Percentiles rank a stretch among this genome's conserved stretches.
phyloP scores from a whole-genome alignment of 2,113 vertebrate species.

The Lepus americanus region DNA sequence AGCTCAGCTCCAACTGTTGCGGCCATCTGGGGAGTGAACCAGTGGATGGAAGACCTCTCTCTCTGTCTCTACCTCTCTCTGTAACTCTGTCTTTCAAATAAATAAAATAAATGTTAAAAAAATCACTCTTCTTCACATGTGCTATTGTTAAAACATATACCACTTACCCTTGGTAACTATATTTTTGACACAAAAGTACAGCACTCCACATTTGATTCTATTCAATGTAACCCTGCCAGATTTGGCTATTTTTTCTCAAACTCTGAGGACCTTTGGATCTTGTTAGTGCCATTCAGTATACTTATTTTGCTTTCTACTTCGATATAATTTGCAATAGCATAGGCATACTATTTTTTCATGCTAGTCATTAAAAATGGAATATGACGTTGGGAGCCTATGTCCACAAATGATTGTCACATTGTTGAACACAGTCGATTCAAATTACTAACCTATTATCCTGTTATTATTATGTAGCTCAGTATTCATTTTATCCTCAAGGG shows the following conservation, averaged over 20 bases:
- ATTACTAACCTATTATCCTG: neutral
- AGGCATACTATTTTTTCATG: slow-evolving; percentile 29
- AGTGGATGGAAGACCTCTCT: too few relatives aligned
- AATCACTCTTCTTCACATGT: neutral
- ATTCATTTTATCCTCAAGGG: slow-evolving; percentile 50
- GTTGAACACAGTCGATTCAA: slow-evolving; percentile 48
- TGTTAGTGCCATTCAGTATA: slow-evolving; percentile 7
- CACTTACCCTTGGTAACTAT: slow-evolving; percentile 35
- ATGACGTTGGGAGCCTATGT: slow-evolving; percentile 39
- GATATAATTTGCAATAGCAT: slow-evolving; percentile 10
- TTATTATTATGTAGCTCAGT: slow-evolving; percentile 34
- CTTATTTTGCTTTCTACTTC: slow-evolving; percentile 50
- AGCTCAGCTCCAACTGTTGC: too few relatives aligned
- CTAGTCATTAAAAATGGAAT: slow-evolving; percentile 40
- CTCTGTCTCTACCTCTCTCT: too few relatives aligned
- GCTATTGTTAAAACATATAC: neutral
- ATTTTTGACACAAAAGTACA: slow-evolving; percentile 51
- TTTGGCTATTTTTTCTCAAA: slow-evolving; percentile 16
- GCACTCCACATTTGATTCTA: slow-evolving; percentile 51
- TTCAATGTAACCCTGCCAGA: slow-evolving; percentile 47
- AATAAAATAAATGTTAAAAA: too few relatives aligned
- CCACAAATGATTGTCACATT: neutral
- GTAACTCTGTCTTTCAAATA: too few relatives aligned
- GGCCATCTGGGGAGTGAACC: too few relatives aligned
- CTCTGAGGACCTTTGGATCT: neutral